These are phyloP conservation scores for Anolis sagrei DNA, from an alignment of 2,113 vertebrate genomes.

Conservation along the genomic window DNA sequence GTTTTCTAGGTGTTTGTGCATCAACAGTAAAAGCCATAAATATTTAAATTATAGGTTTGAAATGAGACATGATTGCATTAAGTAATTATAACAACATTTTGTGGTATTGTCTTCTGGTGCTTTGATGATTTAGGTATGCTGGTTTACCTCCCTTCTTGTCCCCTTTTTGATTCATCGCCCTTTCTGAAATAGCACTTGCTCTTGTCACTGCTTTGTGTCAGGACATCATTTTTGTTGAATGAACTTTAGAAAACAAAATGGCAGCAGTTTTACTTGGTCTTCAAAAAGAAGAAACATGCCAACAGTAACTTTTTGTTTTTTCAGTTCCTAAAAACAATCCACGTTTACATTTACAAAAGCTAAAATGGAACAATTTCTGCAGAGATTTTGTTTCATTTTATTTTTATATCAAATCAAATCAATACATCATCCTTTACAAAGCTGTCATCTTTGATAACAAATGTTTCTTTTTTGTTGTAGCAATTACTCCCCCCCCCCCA, in stretches of 20 bases:
- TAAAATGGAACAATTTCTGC: constrained; percentile 1
- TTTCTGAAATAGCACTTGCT: neutral
- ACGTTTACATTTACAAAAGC: constrained; percentile 39
- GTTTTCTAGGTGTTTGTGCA: neutral
- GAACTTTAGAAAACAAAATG: neutral
- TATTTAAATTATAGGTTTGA: too few species aligned
- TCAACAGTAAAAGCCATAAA: neutral
- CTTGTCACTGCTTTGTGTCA: neutral
- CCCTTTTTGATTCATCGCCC: neutral
- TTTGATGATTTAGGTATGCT: neutral
- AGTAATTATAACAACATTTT: neutral
- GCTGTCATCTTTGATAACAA: neutral
- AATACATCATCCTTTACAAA: neutral
- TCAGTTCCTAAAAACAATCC: neutral
- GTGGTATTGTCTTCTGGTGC: neutral
- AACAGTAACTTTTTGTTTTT: neutral
- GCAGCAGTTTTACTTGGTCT: neutral
- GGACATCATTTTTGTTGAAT: neutral
- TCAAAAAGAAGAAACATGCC: constrained; percentile 21
- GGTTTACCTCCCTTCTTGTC: neutral
- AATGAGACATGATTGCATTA: neutral
- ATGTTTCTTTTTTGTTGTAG: constrained; percentile 11
- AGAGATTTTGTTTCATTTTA: neutral
- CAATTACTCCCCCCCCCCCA: accelerated
- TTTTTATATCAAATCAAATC: accelerated